phyloP scores from a whole-genome alignment of 2,113 vertebrate genomes.

The Halcyon senegalensis region DNA sequence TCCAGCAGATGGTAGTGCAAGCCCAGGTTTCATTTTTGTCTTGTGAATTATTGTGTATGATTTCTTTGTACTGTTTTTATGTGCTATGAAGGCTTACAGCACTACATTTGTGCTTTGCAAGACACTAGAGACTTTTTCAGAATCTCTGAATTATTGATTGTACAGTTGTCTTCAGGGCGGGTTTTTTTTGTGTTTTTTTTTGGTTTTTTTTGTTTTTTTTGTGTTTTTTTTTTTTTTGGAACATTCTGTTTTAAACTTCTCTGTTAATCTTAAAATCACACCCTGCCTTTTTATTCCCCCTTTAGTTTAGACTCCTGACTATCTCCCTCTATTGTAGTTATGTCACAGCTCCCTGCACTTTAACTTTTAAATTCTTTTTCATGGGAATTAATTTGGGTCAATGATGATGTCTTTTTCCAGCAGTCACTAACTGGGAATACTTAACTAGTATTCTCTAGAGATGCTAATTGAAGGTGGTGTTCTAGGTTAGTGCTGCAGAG shows the following conservation, averaged over 20 bases:
- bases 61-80: neutral
- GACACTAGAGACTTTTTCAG: neutral
- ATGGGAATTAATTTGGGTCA: neutral
- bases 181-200: neutral
- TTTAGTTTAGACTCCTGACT: neutral
- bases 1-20: constrained; percentile 47
- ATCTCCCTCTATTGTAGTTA: neutral
- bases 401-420: neutral
- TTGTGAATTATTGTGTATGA: neutral
- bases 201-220: no score
- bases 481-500: neutral
- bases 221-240: neutral
- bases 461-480: neutral
- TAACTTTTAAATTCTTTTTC: neutral
- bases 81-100: neutral
- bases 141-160: neutral
- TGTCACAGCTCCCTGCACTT: neutral
- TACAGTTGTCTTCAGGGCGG: neutral
- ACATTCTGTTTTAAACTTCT: neutral
- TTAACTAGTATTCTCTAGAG: neutral
- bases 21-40: neutral
- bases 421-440: neutral
- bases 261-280: neutral
- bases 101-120: neutral
- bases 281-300: neutral